Evolutionary conservation across 2,113 vertebrate species (phyloP).

Genomic region (Gopherus flavomarginatus): DNA sequence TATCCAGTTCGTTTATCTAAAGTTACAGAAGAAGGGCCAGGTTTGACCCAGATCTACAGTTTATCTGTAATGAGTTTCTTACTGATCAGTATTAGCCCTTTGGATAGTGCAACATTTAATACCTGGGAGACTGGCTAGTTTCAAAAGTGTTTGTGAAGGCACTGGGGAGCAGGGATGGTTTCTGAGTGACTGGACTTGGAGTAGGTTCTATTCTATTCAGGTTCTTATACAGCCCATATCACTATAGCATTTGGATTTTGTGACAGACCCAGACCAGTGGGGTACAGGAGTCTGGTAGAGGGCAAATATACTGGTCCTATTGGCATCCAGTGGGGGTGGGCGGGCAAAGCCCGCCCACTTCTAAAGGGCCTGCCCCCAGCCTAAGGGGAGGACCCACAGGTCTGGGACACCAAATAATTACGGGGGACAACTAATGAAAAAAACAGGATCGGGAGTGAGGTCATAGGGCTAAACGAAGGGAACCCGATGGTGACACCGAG

Average conservation of each 20-base stretch:
- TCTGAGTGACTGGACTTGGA: not conserved
- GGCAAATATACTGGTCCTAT: too few species aligned
- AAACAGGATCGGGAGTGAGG: too few species aligned
- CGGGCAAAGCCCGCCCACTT: too few species aligned
- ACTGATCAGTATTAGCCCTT: not conserved
- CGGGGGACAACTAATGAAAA: too few species aligned
- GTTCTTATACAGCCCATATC: not conserved
- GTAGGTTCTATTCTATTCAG: not conserved
- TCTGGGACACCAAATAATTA: too few species aligned
- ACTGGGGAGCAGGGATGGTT: not conserved
- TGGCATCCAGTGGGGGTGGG: too few species aligned
- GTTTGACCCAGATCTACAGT: slow-evolving; percentile 32
- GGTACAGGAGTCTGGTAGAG: too few species aligned
- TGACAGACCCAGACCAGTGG: too few species aligned
- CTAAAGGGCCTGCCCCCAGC: too few species aligned
- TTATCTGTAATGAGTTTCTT: slow-evolving; percentile 5
- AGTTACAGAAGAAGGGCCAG: not conserved
- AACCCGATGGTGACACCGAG: too few species aligned
- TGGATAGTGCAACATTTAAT: not conserved
- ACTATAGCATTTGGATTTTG: not conserved
- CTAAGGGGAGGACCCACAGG: too few species aligned
- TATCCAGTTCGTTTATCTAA: not conserved
- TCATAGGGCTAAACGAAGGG: too few species aligned
- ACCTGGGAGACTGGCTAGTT: slow-evolving; percentile 5
- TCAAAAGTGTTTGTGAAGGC: not conserved